Evolutionary conservation across 53 echinoderm and acorn worm genomes (phyloP), one percentile per base, ranked within the genome.

Genomic region (Zoroaster sp.): DNA sequence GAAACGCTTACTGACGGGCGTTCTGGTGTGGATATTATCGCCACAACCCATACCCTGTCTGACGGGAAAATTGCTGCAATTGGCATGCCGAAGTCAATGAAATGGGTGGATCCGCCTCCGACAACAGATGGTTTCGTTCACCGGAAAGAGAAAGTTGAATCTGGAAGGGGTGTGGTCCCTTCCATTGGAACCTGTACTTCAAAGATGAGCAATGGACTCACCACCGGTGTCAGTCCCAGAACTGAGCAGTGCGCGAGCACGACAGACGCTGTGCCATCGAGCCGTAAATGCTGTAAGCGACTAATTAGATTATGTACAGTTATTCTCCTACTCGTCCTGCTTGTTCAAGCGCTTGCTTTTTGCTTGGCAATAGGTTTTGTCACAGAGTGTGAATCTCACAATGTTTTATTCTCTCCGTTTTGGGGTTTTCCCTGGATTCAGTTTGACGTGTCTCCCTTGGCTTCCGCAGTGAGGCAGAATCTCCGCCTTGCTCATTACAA

Each of bases 381-480:
- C 68, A 67, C 82, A 4, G 82, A 82, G 18, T 82, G 82, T 35
- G 66, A 67, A 5, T 66, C 23, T 18, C 17, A 82, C 28, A 68
- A 32, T 10, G 39, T 82, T 4, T 6, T 82, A 17, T 33, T 82
- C 82, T 82, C 66, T 39, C 82, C 82, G 2, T 13, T 82, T 20
- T 82, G 82, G 82, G 82, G 82, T 10, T 82, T 82, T 45, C 67
- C 82, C 33, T 67, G 82, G 82, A 40, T 67, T 32, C 82, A 67
- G 66, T n/a, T 82, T 6, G 82, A 82, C 68, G 33, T 82, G 82
- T 66, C 82, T 66, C 42, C 82, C 12, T 25, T 82, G n/a, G 82
- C 82, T 31, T 23, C 21, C 0, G 1, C 43, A 14, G 40, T 82
- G 36, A 82, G 41, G 30, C 66, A 67, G n/a, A 68, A 68, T 44